phyloP scores from a whole-genome alignment of 1,140 invertebrate species.

The Lysiphlebus fabarum region DNA sequence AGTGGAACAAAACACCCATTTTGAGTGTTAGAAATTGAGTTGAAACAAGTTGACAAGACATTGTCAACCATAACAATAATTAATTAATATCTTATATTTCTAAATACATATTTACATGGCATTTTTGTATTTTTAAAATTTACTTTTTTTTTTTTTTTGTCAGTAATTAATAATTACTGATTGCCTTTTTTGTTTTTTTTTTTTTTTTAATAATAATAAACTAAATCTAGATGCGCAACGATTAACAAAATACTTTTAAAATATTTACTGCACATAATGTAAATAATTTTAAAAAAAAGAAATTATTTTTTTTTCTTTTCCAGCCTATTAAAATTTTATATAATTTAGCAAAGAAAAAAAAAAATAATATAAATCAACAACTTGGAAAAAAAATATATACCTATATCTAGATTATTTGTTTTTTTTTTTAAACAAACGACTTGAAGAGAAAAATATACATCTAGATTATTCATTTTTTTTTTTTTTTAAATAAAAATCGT shows the following conservation, averaged over 20 bases:
- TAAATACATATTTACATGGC: slow-evolving; percentile 56
- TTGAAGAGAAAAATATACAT: not conserved
- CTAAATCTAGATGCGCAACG: not conserved
- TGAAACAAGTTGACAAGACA: slow-evolving; percentile 34
- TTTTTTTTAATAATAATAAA: too few relatives aligned
- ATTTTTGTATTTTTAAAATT: not conserved
- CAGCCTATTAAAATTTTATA: too few relatives aligned
- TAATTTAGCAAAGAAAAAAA: slow-evolving; percentile 6
- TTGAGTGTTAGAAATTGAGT: slow-evolving; percentile 8
- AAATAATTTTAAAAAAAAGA: not conserved
- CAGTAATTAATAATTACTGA: not conserved
- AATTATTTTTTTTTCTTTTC: too few relatives aligned
- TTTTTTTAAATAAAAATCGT: too few relatives aligned
- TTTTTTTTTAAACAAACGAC: not conserved
- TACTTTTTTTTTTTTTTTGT: slow-evolving; percentile 17
- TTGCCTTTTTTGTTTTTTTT: too few relatives aligned
- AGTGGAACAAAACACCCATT: slow-evolving; percentile 5
- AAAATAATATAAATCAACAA: not conserved
- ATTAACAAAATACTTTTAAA: not conserved
- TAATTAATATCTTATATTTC: slow-evolving; percentile 47
- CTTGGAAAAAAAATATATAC: too few relatives aligned
- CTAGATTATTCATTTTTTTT: not conserved
- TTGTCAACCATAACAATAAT: slow-evolving; percentile 52
- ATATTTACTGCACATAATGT: slow-evolving; percentile 2
- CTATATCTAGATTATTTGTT: too few relatives aligned